phyloP scores from a whole-genome alignment of 2,888 invertebrate genomes.

The Apamea monoglypha region DNA sequence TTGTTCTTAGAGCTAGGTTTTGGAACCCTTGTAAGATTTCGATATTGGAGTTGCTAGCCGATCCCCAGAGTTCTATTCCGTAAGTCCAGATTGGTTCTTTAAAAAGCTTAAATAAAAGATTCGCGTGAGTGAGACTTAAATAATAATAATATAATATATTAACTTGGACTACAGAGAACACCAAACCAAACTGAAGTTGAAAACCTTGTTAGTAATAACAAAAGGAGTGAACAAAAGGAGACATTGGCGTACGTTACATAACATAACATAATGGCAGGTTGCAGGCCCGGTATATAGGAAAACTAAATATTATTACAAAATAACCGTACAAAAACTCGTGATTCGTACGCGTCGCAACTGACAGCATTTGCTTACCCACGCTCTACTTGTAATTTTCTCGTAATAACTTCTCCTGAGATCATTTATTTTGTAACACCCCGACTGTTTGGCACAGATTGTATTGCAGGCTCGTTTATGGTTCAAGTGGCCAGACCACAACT shows the following conservation, averaged over 20 bases:
- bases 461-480: conserved; percentile 6
- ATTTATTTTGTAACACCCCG: conserved; percentile 69
- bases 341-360: conserved; percentile 62
- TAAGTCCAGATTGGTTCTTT: too few species aligned
- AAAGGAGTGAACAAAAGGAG: too few species aligned
- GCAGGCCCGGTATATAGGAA: conserved; percentile 41
- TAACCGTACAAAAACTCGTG: conserved; percentile 62
- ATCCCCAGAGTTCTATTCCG: too few species aligned
- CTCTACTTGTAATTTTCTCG: conserved; percentile 73
- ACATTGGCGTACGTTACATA: conserved; percentile 27
- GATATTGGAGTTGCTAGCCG: too few species aligned
- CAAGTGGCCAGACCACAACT: conserved; percentile 14
- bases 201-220: background rate
- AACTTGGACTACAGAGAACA: background rate
- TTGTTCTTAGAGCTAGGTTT: too few species aligned
- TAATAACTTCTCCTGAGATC: conserved; percentile 67
- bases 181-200: background rate
- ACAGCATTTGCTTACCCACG: conserved; percentile 72
- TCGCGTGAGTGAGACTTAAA: background rate
- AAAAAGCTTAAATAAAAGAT: too few species aligned
- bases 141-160: background rate
- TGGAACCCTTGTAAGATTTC: too few species aligned
- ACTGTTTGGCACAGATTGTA: conserved; percentile 27
- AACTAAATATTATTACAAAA: conserved; percentile 56
- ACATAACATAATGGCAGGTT: conserved; percentile 33